phyloP scores from a whole-genome alignment of 2,113 vertebrate genomes.

The Coregonus clupeaformis region DNA sequence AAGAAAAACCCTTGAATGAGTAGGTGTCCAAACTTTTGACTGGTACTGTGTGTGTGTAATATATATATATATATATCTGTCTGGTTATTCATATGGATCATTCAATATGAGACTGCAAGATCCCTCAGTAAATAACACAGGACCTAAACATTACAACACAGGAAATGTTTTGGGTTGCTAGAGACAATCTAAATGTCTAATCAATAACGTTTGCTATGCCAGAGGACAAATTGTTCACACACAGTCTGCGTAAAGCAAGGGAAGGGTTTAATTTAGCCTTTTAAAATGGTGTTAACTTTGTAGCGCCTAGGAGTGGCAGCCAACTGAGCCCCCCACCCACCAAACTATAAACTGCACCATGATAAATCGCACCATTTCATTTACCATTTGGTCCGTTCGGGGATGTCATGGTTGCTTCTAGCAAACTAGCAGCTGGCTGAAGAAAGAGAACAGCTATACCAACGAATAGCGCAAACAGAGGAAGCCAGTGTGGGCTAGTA shows the following conservation, averaged over 20 bases:
- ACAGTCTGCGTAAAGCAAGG: constrained; percentile 5
- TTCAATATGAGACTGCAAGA: no score
- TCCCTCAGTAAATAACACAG: no score
- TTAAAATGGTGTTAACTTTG: constrained; percentile 34
- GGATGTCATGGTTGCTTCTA: background rate
- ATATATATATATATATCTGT: no score
- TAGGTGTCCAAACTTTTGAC: no score
- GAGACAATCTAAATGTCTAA: background rate
- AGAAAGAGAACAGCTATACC: background rate
- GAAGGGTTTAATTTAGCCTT: constrained; percentile 18
- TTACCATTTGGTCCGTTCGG: background rate
- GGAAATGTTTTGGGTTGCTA: background rate
- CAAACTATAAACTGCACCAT: background rate
- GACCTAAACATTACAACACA: no score
- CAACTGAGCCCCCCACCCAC: background rate
- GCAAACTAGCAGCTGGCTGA: background rate
- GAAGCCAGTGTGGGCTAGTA: constrained; percentile 30
- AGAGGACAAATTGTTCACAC: background rate
- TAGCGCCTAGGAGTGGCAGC: constrained; percentile 31
- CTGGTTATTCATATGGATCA: no score
- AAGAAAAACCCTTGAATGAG: no score
- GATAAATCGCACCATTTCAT: background rate
- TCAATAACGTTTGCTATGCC: background rate
- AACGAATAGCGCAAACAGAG: background rate
- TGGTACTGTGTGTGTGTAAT: no score